These are phyloP conservation scores for Mantis religiosa DNA, from an alignment of 2,888 invertebrate genomes.

Conservation along the genomic window DNA sequence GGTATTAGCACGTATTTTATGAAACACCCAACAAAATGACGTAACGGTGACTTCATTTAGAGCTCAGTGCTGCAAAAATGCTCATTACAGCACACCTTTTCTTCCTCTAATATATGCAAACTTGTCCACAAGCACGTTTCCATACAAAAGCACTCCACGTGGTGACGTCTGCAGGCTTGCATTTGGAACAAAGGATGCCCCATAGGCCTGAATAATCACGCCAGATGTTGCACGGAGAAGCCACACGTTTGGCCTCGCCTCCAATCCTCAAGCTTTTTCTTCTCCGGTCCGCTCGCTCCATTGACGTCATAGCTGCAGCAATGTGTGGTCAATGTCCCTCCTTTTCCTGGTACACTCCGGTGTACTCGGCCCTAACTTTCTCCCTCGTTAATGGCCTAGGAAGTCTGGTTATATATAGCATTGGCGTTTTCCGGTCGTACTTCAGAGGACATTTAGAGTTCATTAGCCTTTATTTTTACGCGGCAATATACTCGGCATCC, in stretches of 20 bases:
- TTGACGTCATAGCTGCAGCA: not conserved
- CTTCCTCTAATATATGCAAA: no score
- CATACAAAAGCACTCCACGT: no score
- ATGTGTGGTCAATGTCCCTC: not conserved
- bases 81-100: no score
- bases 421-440: not conserved
- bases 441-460: no score
- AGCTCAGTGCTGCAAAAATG: no score
- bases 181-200: not conserved
- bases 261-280: not conserved
- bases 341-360: not conserved
- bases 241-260: not conserved
- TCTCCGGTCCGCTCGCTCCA: not conserved
- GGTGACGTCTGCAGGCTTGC: not conserved
- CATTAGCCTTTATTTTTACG: no score
- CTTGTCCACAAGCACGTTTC: no score
- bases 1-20: no score
- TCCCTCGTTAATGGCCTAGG: not conserved
- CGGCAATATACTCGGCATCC: no score
- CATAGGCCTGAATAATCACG: not conserved
- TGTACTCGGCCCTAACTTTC: not conserved
- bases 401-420: not conserved
- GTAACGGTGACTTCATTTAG: no score
- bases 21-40: no score
- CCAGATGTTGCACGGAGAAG: not conserved